These are phyloP conservation scores for Yponomeuta cagnagella DNA, from an alignment of 2,888 invertebrate genomes.

Conservation along the genomic window DNA sequence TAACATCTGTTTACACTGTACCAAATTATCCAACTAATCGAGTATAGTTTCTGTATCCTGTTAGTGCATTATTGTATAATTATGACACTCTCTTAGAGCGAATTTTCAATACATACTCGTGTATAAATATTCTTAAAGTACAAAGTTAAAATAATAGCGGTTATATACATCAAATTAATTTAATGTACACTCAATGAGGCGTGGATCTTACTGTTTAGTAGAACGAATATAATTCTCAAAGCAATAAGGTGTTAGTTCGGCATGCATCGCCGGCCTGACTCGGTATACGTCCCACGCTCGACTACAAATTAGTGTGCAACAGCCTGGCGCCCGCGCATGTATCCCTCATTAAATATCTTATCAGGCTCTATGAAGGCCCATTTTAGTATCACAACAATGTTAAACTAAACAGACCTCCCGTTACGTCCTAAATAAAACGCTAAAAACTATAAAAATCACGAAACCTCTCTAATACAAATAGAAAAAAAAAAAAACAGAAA, in stretches of 20 bases:
- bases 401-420: constrained; percentile 61
- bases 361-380: constrained; percentile 58
- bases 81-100: constrained; percentile 44
- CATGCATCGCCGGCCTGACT: neutral
- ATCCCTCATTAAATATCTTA: constrained; percentile 50
- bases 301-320: neutral
- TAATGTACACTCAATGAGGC: constrained; percentile 40
- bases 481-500: constrained; percentile 36
- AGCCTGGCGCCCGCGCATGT: constrained; percentile 25
- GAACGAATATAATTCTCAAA: neutral
- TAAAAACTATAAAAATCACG: constrained; percentile 50
- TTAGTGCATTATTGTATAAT: neutral
- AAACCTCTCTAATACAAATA: constrained; percentile 44
- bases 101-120: constrained; percentile 32
- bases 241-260: neutral
- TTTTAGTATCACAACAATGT: constrained; percentile 68
- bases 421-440: constrained; percentile 28
- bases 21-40: neutral
- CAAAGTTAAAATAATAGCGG: constrained; percentile 50
- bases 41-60: constrained; percentile 4
- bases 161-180: constrained; percentile 69
- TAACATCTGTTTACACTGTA: neutral
- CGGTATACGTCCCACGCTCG: neutral
- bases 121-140: constrained; percentile 55
- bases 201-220: neutral